Evolutionary conservation across 2,797 vertebrate species (phyloP).

Genomic region (Microchirus variegatus): DNA sequence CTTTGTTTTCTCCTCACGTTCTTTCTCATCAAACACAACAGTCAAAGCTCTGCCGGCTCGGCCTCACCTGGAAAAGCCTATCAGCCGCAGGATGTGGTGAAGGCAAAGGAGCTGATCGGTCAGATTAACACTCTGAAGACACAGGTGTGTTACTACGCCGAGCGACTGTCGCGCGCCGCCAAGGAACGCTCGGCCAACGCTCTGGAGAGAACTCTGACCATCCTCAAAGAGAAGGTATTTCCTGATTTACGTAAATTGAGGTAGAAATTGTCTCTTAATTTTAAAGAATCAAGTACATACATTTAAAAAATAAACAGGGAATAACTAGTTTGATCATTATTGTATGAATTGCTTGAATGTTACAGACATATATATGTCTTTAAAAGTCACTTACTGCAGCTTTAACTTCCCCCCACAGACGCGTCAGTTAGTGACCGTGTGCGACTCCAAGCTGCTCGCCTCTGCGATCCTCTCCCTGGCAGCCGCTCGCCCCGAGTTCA

Average conservation of each 20-base stretch:
- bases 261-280: too few relatives aligned
- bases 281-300: too few relatives aligned
- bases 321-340: too few relatives aligned
- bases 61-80: constrained; percentile 88
- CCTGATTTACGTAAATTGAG: too few relatives aligned
- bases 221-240: constrained; percentile 93
- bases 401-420: constrained; percentile 77
- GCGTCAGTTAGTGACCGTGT: constrained; percentile 93
- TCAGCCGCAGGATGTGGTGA: constrained; percentile 92
- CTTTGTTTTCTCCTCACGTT: not conserved
- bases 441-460: constrained; percentile 94
- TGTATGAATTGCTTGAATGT: too few relatives aligned
- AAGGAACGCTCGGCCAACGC: constrained; percentile 95
- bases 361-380: too few relatives aligned
- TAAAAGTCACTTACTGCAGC: not conserved
- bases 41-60: constrained; percentile 80
- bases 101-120: constrained; percentile 96
- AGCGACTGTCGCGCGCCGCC: constrained; percentile 93
- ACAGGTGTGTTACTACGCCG: constrained; percentile 97
- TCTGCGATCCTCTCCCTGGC: constrained; percentile 92
- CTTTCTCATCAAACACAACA: too few relatives aligned
- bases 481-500: constrained; percentile 90
- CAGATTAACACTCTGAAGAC: constrained; percentile 98
- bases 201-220: constrained; percentile 94
- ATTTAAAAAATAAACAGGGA: too few relatives aligned